Conservation (phyloP, 2,797 vertebrate genomes). For the Lerista edwardsae region DNA sequence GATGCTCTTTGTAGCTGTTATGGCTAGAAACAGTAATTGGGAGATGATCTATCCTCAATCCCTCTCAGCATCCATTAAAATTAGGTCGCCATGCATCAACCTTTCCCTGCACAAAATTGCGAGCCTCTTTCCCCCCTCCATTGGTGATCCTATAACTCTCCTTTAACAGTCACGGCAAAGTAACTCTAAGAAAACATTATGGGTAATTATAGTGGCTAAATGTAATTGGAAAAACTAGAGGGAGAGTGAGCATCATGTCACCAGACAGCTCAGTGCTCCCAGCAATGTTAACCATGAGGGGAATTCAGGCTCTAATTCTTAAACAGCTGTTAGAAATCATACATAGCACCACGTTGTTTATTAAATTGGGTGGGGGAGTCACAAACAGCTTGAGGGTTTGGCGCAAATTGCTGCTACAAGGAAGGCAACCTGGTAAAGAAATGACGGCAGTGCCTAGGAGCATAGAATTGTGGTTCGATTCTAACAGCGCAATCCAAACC, state of each 20-base stretch:
- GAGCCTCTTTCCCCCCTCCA: not conserved
- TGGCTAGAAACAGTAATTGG: not conserved
- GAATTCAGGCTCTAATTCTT: not conserved
- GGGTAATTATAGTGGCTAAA: not conserved
- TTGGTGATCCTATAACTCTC: not conserved
- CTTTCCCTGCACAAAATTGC: not conserved
- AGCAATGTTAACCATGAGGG: not conserved
- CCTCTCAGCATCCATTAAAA: not conserved
- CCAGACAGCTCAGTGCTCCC: not conserved
- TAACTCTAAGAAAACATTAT: not conserved
- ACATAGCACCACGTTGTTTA: not conserved
- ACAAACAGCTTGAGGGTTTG: not conserved
- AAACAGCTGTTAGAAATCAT: not conserved
- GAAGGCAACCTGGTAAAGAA: not conserved
- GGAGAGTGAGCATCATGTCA: not conserved
- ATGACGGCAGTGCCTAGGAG: not conserved
- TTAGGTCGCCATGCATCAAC: not conserved
- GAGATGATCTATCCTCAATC: not conserved
- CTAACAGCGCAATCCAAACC: too few relatives aligned
- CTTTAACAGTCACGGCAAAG: not conserved
- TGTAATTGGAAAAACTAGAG: not conserved
- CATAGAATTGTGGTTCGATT: not conserved
- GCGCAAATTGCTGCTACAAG: not conserved
- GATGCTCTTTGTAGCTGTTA: too few relatives aligned
- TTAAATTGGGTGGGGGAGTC: not conserved